Percentiles rank a stretch among this genome's conserved stretches.
Evolutionary conservation across 2,113 vertebrate species (phyloP).

Genomic region (Neodontobutis hainanensis): DNA sequence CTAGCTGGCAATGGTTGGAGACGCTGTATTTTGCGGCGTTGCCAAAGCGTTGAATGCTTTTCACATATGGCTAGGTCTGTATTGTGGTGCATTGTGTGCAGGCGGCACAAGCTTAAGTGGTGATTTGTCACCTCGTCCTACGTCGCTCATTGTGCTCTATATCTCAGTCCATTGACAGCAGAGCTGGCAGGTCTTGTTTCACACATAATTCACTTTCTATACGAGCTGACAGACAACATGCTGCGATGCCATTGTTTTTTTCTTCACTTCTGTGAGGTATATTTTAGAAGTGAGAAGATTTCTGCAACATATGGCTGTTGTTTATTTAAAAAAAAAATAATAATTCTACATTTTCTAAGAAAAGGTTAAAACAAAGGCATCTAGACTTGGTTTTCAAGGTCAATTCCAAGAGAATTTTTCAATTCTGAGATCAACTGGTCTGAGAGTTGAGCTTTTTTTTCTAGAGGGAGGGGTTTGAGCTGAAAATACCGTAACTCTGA

Average conservation of each 20-base stretch:
- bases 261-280: neutral
- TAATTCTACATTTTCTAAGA: neutral
- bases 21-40: constrained; percentile 30
- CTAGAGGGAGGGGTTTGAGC: no score
- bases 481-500: no score
- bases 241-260: constrained; percentile 4
- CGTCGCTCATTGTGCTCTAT: constrained; percentile 43
- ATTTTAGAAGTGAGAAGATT: constrained; percentile 4
- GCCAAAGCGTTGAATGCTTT: constrained; percentile 34
- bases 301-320: neutral
- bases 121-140: constrained; percentile 68
- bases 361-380: no score
- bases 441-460: no score
- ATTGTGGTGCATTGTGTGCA: constrained; percentile 60
- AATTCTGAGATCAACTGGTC: no score
- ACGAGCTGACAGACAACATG: constrained; percentile 30
- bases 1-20: constrained; percentile 21
- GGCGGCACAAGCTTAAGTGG: constrained; percentile 65
- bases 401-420: no score
- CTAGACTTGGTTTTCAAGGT: no score
- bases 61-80: constrained; percentile 47
- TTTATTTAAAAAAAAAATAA: neutral
- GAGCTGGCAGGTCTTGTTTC: constrained; percentile 36
- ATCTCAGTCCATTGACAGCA: constrained; percentile 45
- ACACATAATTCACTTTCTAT: constrained; percentile 31